Base-by-base conservation (phyloP, 2,888 invertebrate genomes). In the Dioctria rufipes region DNA sequence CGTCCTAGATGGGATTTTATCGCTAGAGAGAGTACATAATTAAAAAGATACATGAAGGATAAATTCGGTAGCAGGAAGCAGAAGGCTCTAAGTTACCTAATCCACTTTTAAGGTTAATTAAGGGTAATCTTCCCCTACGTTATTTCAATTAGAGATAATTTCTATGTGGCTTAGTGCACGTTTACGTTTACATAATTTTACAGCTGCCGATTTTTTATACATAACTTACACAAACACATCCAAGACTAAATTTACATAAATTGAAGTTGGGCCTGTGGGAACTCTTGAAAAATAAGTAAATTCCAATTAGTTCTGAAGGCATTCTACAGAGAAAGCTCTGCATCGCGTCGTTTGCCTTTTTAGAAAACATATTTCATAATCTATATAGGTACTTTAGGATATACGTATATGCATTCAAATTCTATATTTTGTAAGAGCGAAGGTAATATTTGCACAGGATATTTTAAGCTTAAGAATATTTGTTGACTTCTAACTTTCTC, bases 31-130 rank as follows among this genome's bases (percentile, higher is more conserved):
- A 25, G 66, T 37, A n/a, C 8, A 43, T 66, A 66, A 66, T 66
- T 66, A 66, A 66, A 66, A 66, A 43, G 66, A 66, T 66, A 66
- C 66, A n/a, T 13, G 43, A 13, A 66, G 40, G 63, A 66, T 46
- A 43, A 43, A 43, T 66, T 9, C 42, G 66, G 42, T 13, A n/a
- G 43, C 6, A 43, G 66, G 54, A 54, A 11, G 43, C 11, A 43
- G 66, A 8, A 66, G 42, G 42, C 13, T 66, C n/a, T 66, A 66
- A 66, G 25, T 25, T 25, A 25, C 25, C 42, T 66, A 66, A 66
- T 66, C n/a, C 46, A 37, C 66, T 43, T 66, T 61, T 43, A 66
- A 43, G 66, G 66, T 42, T 66, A 66, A 66, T 66, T 66, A 42
- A 43, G 13, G 66, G 25, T 42, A 66, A 46, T 66, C 42, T 46